Conservation (phyloP, 2,113 vertebrate species). For the Capra hircus region DNA sequence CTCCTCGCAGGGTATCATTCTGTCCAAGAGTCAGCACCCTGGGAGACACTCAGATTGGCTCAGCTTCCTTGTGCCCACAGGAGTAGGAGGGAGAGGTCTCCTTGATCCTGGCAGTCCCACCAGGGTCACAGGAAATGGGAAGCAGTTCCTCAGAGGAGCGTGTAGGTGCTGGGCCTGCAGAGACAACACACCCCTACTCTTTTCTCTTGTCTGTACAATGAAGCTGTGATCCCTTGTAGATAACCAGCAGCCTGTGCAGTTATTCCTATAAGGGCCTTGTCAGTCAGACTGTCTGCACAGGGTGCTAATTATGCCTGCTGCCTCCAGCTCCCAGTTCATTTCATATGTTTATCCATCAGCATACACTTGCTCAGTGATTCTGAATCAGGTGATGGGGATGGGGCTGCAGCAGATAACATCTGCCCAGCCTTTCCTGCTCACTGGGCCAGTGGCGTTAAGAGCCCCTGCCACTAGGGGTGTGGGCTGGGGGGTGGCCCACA, state of each 20-base stretch:
- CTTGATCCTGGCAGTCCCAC: neutral
- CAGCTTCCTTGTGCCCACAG: neutral
- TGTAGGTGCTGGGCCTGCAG: neutral
- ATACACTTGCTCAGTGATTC: neutral
- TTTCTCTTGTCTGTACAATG: neutral
- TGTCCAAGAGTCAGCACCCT: neutral
- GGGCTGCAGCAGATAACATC: neutral
- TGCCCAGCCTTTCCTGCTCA: neutral
- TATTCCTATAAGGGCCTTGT: fast-evolving
- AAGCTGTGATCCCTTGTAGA: neutral
- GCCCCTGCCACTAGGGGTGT: neutral
- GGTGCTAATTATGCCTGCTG: neutral
- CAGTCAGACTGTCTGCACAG: neutral
- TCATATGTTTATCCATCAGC: neutral
- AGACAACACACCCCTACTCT: fast-evolving
- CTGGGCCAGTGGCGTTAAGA: too few relatives aligned
- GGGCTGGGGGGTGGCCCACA: neutral
- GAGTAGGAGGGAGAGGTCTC: too few relatives aligned
- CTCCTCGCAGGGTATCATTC: neutral
- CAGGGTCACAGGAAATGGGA: neutral
- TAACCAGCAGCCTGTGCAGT: fast-evolving
- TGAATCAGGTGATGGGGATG: neutral
- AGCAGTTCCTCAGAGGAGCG: neutral
- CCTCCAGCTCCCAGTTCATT: neutral
- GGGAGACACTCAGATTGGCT: neutral